Percentiles rank a stretch among this genome's conserved stretches.
phyloP scores from a whole-genome alignment of 2,113 vertebrate genomes.

The Oncorhynchus nerka region DNA sequence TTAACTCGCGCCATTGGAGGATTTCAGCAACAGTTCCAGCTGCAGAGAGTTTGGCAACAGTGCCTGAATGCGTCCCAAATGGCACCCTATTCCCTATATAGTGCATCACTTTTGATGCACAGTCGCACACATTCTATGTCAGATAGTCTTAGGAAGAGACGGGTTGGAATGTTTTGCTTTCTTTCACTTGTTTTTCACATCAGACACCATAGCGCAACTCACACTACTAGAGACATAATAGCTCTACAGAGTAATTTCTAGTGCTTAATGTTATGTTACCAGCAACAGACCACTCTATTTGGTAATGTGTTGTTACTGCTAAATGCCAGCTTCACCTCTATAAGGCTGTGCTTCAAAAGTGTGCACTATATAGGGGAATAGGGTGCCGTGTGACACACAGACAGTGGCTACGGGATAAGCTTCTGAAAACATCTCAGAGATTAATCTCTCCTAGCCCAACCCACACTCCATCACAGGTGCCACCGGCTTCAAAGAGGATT shows the following conservation, averaged over 20 bases:
- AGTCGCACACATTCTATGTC: not conserved
- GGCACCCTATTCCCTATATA: too few species aligned
- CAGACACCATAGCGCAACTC: not conserved
- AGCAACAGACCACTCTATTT: not conserved
- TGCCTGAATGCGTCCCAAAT: too few species aligned
- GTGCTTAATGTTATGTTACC: not conserved
- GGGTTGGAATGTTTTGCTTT: not conserved
- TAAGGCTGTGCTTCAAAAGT: not conserved
- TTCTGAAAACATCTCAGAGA: not conserved
- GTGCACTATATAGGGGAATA: too few species aligned
- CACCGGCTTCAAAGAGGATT: slow-evolving; percentile 11
- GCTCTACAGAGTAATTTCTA: not conserved
- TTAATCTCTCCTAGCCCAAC: not conserved
- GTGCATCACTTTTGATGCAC: too few species aligned
- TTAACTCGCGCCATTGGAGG: not conserved
- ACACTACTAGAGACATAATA: not conserved
- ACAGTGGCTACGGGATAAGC: too few species aligned
- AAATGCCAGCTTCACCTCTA: not conserved
- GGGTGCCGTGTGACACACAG: too few species aligned
- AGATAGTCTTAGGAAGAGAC: not conserved
- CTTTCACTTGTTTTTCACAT: not conserved
- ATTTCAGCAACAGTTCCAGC: not conserved
- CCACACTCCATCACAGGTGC: not conserved
- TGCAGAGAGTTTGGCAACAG: not conserved
- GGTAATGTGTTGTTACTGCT: not conserved